Evolutionary conservation across 2,797 vertebrate species (phyloP), one percentile per base, ranked within the genome.

Genomic region (Enteromius unitaeniatus): DNA sequence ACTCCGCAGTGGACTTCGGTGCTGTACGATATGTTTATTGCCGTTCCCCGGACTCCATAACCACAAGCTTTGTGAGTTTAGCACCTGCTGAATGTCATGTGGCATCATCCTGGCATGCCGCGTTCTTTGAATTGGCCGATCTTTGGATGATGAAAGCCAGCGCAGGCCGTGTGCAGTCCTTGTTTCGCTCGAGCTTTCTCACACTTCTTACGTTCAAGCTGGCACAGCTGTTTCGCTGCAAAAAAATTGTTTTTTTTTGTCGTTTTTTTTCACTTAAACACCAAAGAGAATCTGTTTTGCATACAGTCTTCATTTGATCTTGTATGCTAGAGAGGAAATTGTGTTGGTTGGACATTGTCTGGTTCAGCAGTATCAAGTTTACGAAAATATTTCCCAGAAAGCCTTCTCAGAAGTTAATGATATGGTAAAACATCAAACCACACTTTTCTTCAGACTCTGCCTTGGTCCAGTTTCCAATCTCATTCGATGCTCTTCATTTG

Each of bases 331-430:
- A 67, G 58, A 84, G 72, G 84, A 86, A 82, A 81, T 37, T 77
- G 76, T 86, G 84, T 83, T 84, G 75, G 51, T 86, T 84, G 86
- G 83, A 85, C 40, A 77, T 83, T 78, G 79, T 88, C 84, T 85
- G 72, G 81, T 75, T 89, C 86, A 85, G 68, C 78, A 65, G 87
- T 87, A 86, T 91, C 86, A 73, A 80, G 86, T 91, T 89, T 86
- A 79, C 67, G 28, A 70, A 84, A 89, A 87, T 81, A 72, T 83
- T 91, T 88, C 84, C 86, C 87, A 87, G 87, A 90, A 88, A 84
- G 73, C 83, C 69, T 86, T 73, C 72, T 86, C 47, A 85, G 82
- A 87, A 88, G 81, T 73, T 87, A 86, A 89, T 87, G 84, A 87
- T 82, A 86, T 84, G 84, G 77, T 84, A 81, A 86, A 84, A 85